Evolutionary conservation across 2,888 invertebrate species (phyloP), one percentile per base, ranked within the genome.

Genomic region (Heliconius hortense): DNA sequence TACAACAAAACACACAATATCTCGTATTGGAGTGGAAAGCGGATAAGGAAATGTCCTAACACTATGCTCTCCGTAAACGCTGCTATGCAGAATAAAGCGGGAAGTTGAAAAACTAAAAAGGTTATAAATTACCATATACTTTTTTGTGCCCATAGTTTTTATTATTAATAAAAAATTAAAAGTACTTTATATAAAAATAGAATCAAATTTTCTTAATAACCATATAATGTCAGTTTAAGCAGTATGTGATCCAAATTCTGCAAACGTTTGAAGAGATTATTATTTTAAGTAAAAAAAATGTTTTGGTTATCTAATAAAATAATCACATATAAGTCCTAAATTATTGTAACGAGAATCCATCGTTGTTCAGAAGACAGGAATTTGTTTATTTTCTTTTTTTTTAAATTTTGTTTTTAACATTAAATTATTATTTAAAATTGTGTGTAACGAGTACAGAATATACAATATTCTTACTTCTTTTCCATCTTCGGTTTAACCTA

Each of bases 401-500:
- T 43, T 5, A 5, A 0, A 48, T 48, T 48, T 48, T 21, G 5
- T 21, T 0, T 7, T 18, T 18, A 48, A 48, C 2, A 56, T 26
- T 4, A 26, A 31, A 62, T 31, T 21, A 3, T 18, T 26, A 28
- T 15, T 63, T 35, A 63, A 63, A 21, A 21, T 10, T 4, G 10
- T 39, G 4, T 21, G 13, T 35, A 21, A 35, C 3, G 64, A 13
- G 0, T 39, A 24, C 1, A 64, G 11, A 4, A 15, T 31, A 64
- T 13, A 7, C 26, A 11, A 68, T 28, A 31, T 13, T 53, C 15
- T 31, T 56, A n/a, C 15, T 28, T 11, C 13, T 63, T 66, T 62
- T n/a, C 53, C 43, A 28, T 56, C 13, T 64, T 76, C 11, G 39
- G 31, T n/a, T 68, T 63, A 62, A 68, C 71, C 60, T 68, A 60